A percentile compares a stretch with the other conserved stretches of the same genome.
phyloP scores from a whole-genome alignment of 2,113 vertebrate genomes.

The Megatriorchis doriae region DNA sequence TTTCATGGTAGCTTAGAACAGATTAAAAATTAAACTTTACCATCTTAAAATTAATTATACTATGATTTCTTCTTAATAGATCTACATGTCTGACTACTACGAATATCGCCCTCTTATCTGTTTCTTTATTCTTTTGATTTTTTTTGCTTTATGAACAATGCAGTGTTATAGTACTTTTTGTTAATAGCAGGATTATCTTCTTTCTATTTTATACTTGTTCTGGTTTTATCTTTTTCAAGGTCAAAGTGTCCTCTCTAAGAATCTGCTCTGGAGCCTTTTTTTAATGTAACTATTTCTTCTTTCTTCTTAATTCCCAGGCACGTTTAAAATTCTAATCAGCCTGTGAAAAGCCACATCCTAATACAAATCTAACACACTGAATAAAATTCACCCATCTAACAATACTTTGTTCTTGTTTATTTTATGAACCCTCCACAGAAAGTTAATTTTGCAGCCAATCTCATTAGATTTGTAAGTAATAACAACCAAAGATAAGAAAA shows the following conservation, averaged over 20 bases:
- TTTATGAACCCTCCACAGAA: constrained; percentile 54
- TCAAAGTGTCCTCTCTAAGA: constrained; percentile 43
- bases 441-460: constrained; percentile 60
- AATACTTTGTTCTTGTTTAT: constrained; percentile 60
- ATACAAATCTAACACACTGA: constrained; percentile 23
- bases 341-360: constrained; percentile 3
- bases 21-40: background rate
- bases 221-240: constrained; percentile 68
- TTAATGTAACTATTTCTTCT: background rate
- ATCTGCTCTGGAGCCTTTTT: constrained; percentile 9
- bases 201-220: constrained; percentile 8
- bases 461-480: constrained; percentile 53
- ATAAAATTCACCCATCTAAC: constrained; percentile 51
- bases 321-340: constrained; percentile 72
- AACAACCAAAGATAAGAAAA: constrained; percentile 40
- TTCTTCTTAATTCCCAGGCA: constrained; percentile 59
- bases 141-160: background rate
- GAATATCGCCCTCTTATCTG: background rate
- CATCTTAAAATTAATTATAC: background rate
- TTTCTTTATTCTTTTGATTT: background rate
- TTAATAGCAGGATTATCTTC: background rate
- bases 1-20: background rate
- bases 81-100: background rate
- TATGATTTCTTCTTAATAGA: background rate
- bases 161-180: background rate